Evolutionary conservation across 1,140 invertebrate genomes (phyloP), one percentile per base, ranked within the genome.

Genomic region (Drosophila tropicalis): DNA sequence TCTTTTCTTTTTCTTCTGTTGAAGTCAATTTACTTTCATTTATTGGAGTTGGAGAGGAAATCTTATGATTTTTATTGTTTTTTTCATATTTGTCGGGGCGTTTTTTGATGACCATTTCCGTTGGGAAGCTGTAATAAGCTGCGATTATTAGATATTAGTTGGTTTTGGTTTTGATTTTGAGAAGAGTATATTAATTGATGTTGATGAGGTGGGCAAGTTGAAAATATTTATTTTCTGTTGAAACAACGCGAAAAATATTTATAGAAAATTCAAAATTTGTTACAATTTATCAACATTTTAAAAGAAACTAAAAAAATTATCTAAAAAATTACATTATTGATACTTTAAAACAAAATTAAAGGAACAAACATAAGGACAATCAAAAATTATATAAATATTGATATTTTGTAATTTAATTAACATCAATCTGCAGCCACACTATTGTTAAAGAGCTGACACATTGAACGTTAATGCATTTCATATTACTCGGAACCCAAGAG

Each of bases 21-120:
- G 62, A 64, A 72, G 62, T 78, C 69, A 68, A 78, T 89, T 87
- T 87, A 87, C 84, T 87, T 87, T 87, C 84, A 68, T 83, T 87
- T 71, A 61, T 58, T 58, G 32, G 15, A 34, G 29, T 34, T 56
- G 55, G 36, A 36, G 56, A 58, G 69, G 64, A 58, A 76, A 70
- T 70, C 54, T 39, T 73, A 39, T 2, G 41, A 3, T 62, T 72
- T 72, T 76, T 57, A 51, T 47, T 7, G 9, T 44, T 29, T 51
- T 40, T 51, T 40, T 70, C 56, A 72, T 54, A 67, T 72, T 3
- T 71, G 22, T 51, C 66, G n/a, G 61, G 74, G 71, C 71, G 74
- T 77, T 62, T 58, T 29, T 29, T 39, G 57, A 58, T 32, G 41
- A 47, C 67, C 72, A 72, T 67, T 74, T 67, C 39, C 55, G 40